These are phyloP conservation scores for Girardinus metallicus DNA, from an alignment of 2,797 vertebrate species.

Conservation along the genomic window DNA sequence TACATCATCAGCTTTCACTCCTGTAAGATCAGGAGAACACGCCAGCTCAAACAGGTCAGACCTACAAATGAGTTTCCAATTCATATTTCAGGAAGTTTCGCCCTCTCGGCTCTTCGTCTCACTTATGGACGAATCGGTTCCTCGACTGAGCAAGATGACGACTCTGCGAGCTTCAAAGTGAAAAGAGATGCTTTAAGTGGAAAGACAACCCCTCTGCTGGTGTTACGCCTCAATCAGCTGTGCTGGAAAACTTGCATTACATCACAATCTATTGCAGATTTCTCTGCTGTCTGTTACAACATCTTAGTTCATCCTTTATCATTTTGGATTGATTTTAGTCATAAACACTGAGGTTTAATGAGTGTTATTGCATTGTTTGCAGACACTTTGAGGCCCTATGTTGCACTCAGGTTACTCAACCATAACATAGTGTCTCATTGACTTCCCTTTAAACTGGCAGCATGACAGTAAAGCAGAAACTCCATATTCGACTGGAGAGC, in stretches of 20 bases:
- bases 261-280: neutral
- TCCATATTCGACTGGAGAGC: neutral
- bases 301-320: neutral
- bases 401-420: neutral
- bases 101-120: neutral
- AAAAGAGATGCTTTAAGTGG: neutral
- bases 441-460: neutral
- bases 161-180: neutral
- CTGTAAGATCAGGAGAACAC: neutral
- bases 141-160: neutral
- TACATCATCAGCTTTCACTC: neutral
- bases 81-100: neutral
- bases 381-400: neutral
- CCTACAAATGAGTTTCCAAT: neutral
- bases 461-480: neutral
- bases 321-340: neutral
- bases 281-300: neutral
- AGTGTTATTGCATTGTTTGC: neutral
- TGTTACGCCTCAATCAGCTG: neutral
- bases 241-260: neutral
- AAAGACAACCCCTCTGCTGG: neutral
- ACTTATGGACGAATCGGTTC: neutral
- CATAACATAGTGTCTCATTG: neutral
- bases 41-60: neutral
- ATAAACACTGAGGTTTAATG: neutral